Evolutionary conservation across 2,888 invertebrate species (phyloP).

Genomic region (Drosophila mettleri): DNA sequence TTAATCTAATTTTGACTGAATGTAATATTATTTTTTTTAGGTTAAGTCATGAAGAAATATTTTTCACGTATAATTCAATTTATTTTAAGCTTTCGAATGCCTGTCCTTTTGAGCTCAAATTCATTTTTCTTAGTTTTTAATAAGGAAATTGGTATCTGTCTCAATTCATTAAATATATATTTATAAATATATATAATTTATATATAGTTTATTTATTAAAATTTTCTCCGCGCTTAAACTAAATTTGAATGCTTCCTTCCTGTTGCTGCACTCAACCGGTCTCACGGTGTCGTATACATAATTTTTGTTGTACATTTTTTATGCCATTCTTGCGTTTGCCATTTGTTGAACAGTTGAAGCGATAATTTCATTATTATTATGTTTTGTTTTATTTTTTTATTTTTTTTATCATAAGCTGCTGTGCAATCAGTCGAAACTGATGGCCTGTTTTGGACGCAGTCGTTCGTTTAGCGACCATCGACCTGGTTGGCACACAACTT

Average conservation of each 20-base stretch:
- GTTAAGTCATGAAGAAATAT: too few species aligned
- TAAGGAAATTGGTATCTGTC: too few species aligned
- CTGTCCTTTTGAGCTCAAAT: too few species aligned
- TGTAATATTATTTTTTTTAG: neutral
- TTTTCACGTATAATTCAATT: too few species aligned
- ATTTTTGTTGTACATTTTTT: slow-evolving; percentile 6
- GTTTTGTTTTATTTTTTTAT: neutral
- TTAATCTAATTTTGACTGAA: neutral
- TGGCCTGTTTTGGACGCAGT: slow-evolving; percentile 49
- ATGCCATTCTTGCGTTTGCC: slow-evolving; percentile 39
- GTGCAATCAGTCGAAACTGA: slow-evolving; percentile 69
- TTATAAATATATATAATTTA: neutral
- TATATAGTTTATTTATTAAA: neutral
- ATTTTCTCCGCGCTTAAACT: neutral
- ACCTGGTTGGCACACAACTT: slow-evolving; percentile 22
- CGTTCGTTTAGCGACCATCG: slow-evolving; percentile 51
- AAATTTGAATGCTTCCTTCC: slow-evolving; percentile 13
- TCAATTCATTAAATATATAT: too few species aligned
- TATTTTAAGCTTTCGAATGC: too few species aligned
- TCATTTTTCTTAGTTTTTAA: too few species aligned
- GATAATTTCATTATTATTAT: slow-evolving; percentile 47
- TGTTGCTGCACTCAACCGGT: slow-evolving; percentile 25
- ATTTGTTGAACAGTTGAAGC: slow-evolving; percentile 31
- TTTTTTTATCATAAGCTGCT: slow-evolving; percentile 33
- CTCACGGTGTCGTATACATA: slow-evolving; percentile 40